Base-by-base conservation (phyloP, 2,888 invertebrate genomes). In the Iselma pallidipennis region DNA sequence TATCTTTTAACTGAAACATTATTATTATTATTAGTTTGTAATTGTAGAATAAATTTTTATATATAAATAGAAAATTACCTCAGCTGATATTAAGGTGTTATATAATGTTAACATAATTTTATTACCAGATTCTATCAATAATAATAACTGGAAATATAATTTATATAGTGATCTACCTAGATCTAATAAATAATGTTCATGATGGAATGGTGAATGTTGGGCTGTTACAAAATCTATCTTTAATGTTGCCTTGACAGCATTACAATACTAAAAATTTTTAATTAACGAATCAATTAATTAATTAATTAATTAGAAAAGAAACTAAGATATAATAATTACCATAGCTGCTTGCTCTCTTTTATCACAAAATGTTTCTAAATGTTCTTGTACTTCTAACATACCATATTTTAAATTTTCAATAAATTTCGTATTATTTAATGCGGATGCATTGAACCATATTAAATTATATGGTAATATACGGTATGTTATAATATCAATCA, bases 301-400 rank as follows among this genome's bases (percentile, higher is more conserved):
- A 51, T 31, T n/a, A 26, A 37, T 45, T 12, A 25, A 12, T 45
- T 28, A 25, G 5, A 25, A 19, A 23, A 52, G 2, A 2, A 31
- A 23, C 12, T 45, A 33, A 53, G 19, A 49, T 31, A 60, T 0
- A 42, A 50, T 31, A 54, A 19, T 75, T 78, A 92, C 92, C 88
- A 93, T 92, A 0, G 89, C 83, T 0, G 94, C 92, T 75, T 95
- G 94, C 78, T 97, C 96, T 72, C 93, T 90, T 62, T 94, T 88
- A 80, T 97, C 96, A 71, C 95, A 90, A 80, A 95, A 96, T 0
- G 96, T 97, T 80, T 98, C 97, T 69, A 96, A 87, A 80, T 97
- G 97, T 76, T 98, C 97, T 74, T 95, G 94, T 68, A 98, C 91
- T 81, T 97, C 96, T 37, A 98, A 84, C 75, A 96, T 90, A 67